These are phyloP conservation scores for Neodiprion fabricii DNA, from an alignment of 1,140 invertebrate genomes.

Conservation along the genomic window DNA sequence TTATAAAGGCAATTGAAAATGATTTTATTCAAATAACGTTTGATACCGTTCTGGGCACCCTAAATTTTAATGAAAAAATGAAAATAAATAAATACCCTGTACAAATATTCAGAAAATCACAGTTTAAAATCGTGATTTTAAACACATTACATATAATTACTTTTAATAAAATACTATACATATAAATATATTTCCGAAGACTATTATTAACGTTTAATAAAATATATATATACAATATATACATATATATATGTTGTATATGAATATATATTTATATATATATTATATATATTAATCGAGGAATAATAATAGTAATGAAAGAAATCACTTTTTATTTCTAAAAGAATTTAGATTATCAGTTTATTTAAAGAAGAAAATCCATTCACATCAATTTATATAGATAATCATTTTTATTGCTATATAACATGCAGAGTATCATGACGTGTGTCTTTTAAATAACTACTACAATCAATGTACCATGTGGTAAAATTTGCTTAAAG, in stretches of 20 bases:
- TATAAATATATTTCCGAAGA: constrained; percentile 35
- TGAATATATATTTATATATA: too few species aligned
- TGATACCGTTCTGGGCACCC: constrained; percentile 31
- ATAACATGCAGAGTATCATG: constrained; percentile 3
- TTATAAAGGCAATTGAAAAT: background rate
- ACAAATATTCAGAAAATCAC: constrained; percentile 34
- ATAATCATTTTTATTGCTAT: constrained; percentile 3
- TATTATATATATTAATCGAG: background rate
- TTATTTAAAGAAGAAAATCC: background rate
- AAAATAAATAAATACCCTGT: constrained; percentile 32
- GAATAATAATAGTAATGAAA: background rate
- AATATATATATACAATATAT: too few species aligned
- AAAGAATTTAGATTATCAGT: too few species aligned
- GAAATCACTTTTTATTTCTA: background rate
- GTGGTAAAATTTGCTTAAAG: background rate
- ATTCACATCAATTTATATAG: constrained; percentile 1
- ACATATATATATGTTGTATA: too few species aligned
- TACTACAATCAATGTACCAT: background rate
- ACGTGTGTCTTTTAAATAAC: constrained; percentile 6
- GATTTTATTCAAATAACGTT: constrained; percentile 27
- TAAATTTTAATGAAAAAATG: constrained; percentile 16
- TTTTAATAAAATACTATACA: constrained; percentile 33
- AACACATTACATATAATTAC: constrained; percentile 32
- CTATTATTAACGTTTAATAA: constrained; percentile 27
- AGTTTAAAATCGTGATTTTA: constrained; percentile 29